Base-by-base conservation (phyloP, 2,113 vertebrate species). In the Calcarius ornatus region DNA sequence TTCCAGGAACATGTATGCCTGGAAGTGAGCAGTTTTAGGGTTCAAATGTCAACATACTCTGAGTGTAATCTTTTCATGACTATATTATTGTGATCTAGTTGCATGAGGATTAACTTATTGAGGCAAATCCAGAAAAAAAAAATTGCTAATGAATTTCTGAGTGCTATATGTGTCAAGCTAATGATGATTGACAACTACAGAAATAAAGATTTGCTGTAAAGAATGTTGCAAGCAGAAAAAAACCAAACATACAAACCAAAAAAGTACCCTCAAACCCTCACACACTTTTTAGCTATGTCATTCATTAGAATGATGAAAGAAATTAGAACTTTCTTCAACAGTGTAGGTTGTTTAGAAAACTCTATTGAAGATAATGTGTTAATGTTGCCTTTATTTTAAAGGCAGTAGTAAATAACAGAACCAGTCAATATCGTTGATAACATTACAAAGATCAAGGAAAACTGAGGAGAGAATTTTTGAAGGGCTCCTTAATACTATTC, bases 171-270 rank as follows among this genome's bases (percentile, higher is more conserved):
- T 22, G 5, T 61, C 82, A 68, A 72, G 8, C 3, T 45, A 12
- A 8, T 61, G n/a, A 53, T n/a, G 43, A 50, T 1, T 86, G 61
- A 27, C 21, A 75, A 4, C 17, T 45, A 33, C 12, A 51, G 60
- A 69, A 65, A 81, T 15, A 64, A 69, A 63, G 5, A 28, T 64
- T 73, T 88, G 4, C 23, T 78, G 15, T 47, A 61, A 33, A 24
- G 22, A 57, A 47, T 4, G 5, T 48, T 82, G 15, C 15, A 66
- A 54, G 12, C 3, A 72, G 17, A 72, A 43, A 48, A 48, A 23
- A 5, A 0, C 12, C 10, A 35, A 66, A 30, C 53, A 50, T 5
- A 3, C 6, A 57, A 43, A 28, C 10, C 1, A 7, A 27, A 64
- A 47, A 14, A 30, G 31, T 24, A 24, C 30, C 13, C 40, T 35